These are phyloP conservation scores for Thysanoteuthis rhombus DNA, from an alignment of 2,888 invertebrate genomes.

Conservation along the genomic window DNA sequence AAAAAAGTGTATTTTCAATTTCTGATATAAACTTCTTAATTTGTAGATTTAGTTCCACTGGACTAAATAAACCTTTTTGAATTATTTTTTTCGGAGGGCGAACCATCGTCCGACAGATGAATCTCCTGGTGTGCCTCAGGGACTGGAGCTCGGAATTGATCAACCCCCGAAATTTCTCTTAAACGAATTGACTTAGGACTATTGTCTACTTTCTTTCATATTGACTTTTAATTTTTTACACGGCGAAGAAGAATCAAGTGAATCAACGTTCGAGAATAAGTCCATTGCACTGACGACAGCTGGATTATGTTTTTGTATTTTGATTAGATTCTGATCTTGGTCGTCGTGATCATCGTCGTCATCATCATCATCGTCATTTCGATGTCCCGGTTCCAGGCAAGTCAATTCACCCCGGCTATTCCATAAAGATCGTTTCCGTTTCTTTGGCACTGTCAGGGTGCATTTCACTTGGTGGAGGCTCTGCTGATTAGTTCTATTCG, in stretches of 20 bases:
- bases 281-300: not conserved
- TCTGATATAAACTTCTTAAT: no score
- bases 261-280: not conserved
- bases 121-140: no score
- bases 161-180: no score
- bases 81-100: no score
- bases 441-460: not conserved
- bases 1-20: no score
- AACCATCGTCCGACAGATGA: no score
- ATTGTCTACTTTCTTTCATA: not conserved
- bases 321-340: not conserved
- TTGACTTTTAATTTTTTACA: not conserved
- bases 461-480: not conserved
- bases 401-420: slow-evolving; percentile 19
- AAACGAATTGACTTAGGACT: no score
- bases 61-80: no score
- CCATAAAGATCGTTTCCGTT: slow-evolving; percentile 21
- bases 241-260: not conserved
- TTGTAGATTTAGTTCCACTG: no score
- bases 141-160: no score
- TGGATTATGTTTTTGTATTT: not conserved
- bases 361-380: not conserved
- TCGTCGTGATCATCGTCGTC: not conserved
- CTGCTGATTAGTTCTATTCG: not conserved
- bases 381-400: not conserved